phyloP scores from a whole-genome alignment of 2,888 invertebrate species.

The Diarsia rubi region DNA sequence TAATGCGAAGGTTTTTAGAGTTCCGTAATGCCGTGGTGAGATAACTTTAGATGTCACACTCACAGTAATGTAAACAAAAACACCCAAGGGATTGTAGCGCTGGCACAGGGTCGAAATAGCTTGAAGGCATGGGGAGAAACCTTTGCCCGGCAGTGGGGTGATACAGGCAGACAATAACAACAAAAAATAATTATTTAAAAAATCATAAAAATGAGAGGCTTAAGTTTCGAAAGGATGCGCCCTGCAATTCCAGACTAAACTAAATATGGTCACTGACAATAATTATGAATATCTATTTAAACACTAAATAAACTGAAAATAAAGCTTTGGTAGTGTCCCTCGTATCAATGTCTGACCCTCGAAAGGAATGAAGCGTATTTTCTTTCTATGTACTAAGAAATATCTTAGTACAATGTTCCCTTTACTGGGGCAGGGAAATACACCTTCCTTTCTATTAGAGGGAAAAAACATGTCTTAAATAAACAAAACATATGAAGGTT shows the following conservation, averaged over 20 bases:
- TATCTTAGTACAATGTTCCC: neutral
- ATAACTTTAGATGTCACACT: neutral
- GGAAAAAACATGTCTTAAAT: neutral
- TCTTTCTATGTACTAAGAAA: neutral
- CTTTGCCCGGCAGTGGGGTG: neutral
- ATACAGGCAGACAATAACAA: neutral
- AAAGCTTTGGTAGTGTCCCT: neutral
- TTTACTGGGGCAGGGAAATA: neutral
- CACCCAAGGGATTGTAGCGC: neutral
- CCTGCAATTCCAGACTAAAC: neutral
- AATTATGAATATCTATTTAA: neutral
- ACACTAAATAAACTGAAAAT: neutral
- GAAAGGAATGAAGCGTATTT: neutral
- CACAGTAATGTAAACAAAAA: neutral
- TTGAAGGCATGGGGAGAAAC: neutral
- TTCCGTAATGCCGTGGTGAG: neutral
- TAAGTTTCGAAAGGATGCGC: neutral
- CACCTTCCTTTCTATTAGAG: neutral
- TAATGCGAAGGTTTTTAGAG: conserved; percentile 28
- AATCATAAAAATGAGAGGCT: neutral
- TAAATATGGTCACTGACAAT: neutral
- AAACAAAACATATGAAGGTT: neutral
- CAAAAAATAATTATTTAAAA: no score
- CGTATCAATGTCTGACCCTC: neutral
- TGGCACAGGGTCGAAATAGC: neutral